These are phyloP conservation scores for Athalia cordata DNA, from an alignment of 2,888 invertebrate species.

Conservation along the genomic window DNA sequence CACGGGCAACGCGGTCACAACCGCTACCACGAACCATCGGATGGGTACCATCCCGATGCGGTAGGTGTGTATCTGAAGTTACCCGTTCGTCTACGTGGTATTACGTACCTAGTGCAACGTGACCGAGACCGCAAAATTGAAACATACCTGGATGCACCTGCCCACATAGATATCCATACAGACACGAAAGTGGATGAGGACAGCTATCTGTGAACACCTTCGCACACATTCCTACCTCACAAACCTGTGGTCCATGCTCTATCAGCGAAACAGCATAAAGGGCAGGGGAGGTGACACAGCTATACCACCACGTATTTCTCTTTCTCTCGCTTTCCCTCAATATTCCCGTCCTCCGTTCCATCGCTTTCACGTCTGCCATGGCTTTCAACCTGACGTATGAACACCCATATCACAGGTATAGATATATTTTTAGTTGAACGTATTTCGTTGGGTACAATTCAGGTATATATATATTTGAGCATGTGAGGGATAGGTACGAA, in stretches of 20 bases:
- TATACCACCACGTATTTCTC: constrained; percentile 9
- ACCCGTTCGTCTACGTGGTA: constrained; percentile 24
- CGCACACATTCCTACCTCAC: neutral
- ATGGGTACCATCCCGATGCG: constrained; percentile 29
- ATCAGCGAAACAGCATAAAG: constrained; percentile 4
- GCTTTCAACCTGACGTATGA: constrained; percentile 33
- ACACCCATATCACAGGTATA: neutral
- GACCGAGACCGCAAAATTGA: constrained; percentile 40
- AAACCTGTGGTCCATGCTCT: constrained; percentile 22
- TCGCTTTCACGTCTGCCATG: constrained; percentile 22
- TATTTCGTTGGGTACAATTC: neutral
- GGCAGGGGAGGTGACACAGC: constrained; percentile 15
- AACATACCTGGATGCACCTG: constrained; percentile 6
- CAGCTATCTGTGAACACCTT: neutral
- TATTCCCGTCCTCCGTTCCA: constrained; percentile 32
- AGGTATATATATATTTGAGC: neutral
- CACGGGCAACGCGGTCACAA: constrained; percentile 2
- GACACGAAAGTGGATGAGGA: neutral
- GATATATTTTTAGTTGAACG: neutral
- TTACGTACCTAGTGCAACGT: constrained; percentile 28
- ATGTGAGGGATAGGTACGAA: neutral
- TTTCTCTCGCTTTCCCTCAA: constrained; percentile 32
- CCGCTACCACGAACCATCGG: constrained; percentile 23
- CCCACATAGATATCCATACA: neutral
- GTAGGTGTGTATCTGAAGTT: constrained; percentile 37